phyloP scores from a whole-genome alignment of 2,113 vertebrate genomes.

The Arothron firmamentum region DNA sequence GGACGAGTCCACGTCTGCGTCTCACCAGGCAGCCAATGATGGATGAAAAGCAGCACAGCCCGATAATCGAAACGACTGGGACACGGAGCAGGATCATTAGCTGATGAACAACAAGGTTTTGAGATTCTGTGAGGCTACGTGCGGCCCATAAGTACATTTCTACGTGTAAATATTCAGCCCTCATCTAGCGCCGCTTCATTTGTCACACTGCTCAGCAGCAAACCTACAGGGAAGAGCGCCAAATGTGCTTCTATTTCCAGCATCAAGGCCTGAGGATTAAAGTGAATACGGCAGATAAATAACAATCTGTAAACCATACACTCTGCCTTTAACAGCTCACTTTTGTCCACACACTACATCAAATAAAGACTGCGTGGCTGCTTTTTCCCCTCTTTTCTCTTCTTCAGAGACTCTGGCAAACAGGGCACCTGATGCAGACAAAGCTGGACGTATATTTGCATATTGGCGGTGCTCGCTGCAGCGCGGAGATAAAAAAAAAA shows the following conservation, averaged over 20 bases:
- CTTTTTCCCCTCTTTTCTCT: not conserved
- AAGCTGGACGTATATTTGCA: constrained; percentile 61
- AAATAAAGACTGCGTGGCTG: constrained; percentile 2
- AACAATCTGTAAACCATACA: constrained; percentile 20
- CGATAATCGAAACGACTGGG: constrained; percentile 64
- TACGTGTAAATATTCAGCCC: constrained; percentile 17
- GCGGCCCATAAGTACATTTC: constrained; percentile 15
- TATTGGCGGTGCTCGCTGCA: constrained; percentile 42
- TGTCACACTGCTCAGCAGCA: constrained; percentile 27
- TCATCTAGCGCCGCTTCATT: constrained; percentile 18
- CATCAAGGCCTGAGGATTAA: not conserved
- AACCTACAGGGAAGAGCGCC: constrained; percentile 5
- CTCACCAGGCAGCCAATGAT: constrained; percentile 58
- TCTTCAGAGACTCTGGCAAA: constrained; percentile 40
- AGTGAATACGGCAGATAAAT: constrained; percentile 3
- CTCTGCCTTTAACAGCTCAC: not conserved
- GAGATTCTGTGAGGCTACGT: constrained; percentile 7
- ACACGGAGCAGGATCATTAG: constrained; percentile 33
- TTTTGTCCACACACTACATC: not conserved
- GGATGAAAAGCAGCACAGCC: constrained; percentile 61
- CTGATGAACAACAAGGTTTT: constrained; percentile 27
- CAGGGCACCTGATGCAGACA: constrained; percentile 45
- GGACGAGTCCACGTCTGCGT: constrained; percentile 31
- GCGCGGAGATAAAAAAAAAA: constrained; percentile 37
- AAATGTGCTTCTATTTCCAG: constrained; percentile 19